Conservation (phyloP, 1,140 invertebrate genomes). For the Orussus abietinus region DNA sequence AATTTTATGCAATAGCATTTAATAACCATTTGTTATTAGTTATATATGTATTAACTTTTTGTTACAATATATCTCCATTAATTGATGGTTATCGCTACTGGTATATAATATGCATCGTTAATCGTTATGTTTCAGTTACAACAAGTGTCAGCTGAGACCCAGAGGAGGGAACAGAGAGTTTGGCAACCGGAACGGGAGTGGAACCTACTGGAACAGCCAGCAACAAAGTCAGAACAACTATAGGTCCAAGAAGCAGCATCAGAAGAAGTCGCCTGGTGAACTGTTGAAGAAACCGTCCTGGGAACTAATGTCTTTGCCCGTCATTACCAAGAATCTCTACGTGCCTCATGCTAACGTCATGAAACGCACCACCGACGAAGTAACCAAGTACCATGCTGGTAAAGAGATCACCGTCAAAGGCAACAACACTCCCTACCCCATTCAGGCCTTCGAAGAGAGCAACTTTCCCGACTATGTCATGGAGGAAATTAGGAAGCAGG, state of each 20-base stretch:
- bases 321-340: slow-evolving; percentile 92
- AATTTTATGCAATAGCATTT: too few species aligned
- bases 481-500: slow-evolving; percentile 75
- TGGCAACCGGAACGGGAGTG: slow-evolving; percentile 39
- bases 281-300: slow-evolving; percentile 79
- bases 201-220: slow-evolving; percentile 49
- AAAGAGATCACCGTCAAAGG: slow-evolving; percentile 88
- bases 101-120: too few species aligned
- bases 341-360: slow-evolving; percentile 75
- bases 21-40: too few species aligned
- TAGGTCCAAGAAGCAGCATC: slow-evolving; percentile 36
- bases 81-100: too few species aligned
- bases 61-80: too few species aligned
- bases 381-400: slow-evolving; percentile 66
- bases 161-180: slow-evolving; percentile 45
- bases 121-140: slow-evolving; percentile 32
- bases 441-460: slow-evolving; percentile 83
- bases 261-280: slow-evolving; percentile 69
- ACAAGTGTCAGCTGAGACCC: too few species aligned
- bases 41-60: too few species aligned
- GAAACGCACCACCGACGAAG: slow-evolving; percentile 67
- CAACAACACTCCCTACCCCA: slow-evolving; percentile 77
- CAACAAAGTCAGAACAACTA: slow-evolving; percentile 44
- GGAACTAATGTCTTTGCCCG: slow-evolving; percentile 71
- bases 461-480: slow-evolving; percentile 83